A percentile compares a stretch with the other conserved stretches of the same genome.
Conservation (phyloP, 1,140 invertebrate genomes). For the Harlomillsia oculata region DNA sequence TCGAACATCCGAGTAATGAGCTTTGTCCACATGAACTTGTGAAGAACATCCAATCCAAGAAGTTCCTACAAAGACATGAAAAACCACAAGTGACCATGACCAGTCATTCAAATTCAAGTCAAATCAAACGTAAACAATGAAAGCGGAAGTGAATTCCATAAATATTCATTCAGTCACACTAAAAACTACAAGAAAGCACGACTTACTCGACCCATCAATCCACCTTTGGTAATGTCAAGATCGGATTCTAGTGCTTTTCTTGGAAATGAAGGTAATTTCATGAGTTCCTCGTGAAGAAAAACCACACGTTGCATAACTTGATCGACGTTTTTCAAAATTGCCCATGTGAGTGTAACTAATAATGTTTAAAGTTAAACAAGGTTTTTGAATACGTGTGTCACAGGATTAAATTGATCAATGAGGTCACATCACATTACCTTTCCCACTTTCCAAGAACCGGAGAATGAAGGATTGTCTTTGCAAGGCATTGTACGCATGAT, state of each 20-base stretch:
- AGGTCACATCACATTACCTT: conserved; percentile 48
- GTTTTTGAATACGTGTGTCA: background rate
- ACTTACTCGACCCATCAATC: conserved; percentile 71
- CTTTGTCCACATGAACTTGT: conserved; percentile 98
- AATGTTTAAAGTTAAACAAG: background rate
- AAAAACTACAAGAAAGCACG: too few species aligned
- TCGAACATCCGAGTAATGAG: conserved; percentile 95
- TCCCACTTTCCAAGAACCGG: conserved; percentile 96
- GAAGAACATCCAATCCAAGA: conserved; percentile 85
- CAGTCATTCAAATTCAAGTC: background rate
- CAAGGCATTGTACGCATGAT: conserved; percentile 79
- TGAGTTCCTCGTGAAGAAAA: conserved; percentile 98
- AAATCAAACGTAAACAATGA: background rate
- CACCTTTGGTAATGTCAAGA: conserved; percentile 82
- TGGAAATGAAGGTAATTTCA: conserved; percentile 96
- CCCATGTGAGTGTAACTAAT: conserved; percentile 69
- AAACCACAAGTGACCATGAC: background rate
- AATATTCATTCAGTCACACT: conserved; percentile 7
- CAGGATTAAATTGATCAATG: background rate
- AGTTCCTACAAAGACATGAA: conserved; percentile 54
- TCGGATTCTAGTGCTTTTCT: conserved; percentile 95
- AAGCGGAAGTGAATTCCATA: background rate
- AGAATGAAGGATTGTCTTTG: conserved; percentile 85
- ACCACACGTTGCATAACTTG: conserved; percentile 86
- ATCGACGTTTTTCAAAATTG: conserved; percentile 58